Evolutionary conservation across 30 jellyfish, hydroid and myxozoan genomes (phyloP).

Genomic region (Cassiopea xamachana): DNA sequence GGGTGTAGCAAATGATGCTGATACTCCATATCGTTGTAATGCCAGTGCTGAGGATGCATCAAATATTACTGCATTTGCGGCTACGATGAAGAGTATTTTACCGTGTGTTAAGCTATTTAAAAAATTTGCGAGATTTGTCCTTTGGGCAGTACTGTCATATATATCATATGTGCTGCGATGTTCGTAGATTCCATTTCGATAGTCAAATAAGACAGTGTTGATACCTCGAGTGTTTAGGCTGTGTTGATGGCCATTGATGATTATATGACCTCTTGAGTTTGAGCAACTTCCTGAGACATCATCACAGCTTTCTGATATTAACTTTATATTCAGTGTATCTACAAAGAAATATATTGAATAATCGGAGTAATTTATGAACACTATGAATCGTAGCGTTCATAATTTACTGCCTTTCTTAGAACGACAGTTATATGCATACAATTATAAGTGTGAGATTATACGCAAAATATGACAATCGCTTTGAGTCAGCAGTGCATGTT

Average conservation of each 20-base stretch:
- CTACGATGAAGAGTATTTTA: neutral
- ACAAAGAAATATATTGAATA: neutral
- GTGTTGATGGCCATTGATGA: slow-evolving; percentile 54
- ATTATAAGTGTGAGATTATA: no score
- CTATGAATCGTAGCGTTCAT: no score
- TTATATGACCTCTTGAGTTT: slow-evolving; percentile 10
- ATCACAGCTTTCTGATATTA: slow-evolving; percentile 24
- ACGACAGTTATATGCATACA: no score
- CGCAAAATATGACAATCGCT: no score
- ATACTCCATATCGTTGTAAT: neutral
- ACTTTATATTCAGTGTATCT: slow-evolving; percentile 36
- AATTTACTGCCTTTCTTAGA: no score
- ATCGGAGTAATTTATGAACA: neutral
- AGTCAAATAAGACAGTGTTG: slow-evolving; percentile 37
- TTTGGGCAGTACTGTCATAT: neutral
- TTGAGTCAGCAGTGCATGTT: no score
- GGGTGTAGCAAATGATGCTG: neutral
- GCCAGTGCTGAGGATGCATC: neutral
- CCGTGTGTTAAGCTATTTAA: neutral
- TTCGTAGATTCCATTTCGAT: slow-evolving; percentile 48
- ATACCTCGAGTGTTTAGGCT: slow-evolving; percentile 30
- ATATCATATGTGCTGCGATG: slow-evolving; percentile 24
- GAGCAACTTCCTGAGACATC: slow-evolving; percentile 8
- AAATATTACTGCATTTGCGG: neutral
- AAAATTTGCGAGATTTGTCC: neutral